Evolutionary conservation across 1,140 invertebrate genomes (phyloP).

Genomic region (Drosophila repleta): DNA sequence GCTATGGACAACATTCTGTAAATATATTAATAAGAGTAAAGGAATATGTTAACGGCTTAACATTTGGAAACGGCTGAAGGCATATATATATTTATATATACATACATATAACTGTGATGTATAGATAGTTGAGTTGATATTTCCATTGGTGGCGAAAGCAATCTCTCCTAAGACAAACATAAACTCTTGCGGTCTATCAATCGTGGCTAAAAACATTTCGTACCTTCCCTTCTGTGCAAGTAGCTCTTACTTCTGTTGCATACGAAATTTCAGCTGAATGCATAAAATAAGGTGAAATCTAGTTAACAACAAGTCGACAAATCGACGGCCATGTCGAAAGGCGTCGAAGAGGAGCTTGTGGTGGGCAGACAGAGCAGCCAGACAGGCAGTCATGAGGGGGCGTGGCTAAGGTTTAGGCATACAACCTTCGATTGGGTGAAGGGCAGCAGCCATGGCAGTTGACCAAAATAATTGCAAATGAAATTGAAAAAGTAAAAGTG

Average conservation of each 20-base stretch:
- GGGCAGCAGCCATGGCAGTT: slow-evolving; percentile 22
- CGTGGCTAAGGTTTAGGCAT: background rate
- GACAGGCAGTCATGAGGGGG: background rate
- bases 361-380: background rate
- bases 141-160: no score
- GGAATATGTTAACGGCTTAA: no score
- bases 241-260: slow-evolving; percentile 10
- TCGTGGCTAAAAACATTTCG: background rate
- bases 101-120: no score
- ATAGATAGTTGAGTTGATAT: no score
- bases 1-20: slow-evolving; percentile 2
- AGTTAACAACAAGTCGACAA: slow-evolving; percentile 12
- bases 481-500: slow-evolving; percentile 60
- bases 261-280: slow-evolving; percentile 26
- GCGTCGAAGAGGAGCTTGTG: no score
- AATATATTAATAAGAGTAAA: background rate
- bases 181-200: background rate
- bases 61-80: no score
- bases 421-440: slow-evolving; percentile 48
- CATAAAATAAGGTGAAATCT: slow-evolving; percentile 30
- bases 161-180: no score
- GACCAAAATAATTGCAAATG: slow-evolving; percentile 47
- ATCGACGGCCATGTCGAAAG: background rate
- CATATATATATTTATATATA: no score
- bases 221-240: background rate